These are phyloP conservation scores for Ophonus ardosiacus DNA, from an alignment of 2,888 invertebrate genomes.

Conservation along the genomic window DNA sequence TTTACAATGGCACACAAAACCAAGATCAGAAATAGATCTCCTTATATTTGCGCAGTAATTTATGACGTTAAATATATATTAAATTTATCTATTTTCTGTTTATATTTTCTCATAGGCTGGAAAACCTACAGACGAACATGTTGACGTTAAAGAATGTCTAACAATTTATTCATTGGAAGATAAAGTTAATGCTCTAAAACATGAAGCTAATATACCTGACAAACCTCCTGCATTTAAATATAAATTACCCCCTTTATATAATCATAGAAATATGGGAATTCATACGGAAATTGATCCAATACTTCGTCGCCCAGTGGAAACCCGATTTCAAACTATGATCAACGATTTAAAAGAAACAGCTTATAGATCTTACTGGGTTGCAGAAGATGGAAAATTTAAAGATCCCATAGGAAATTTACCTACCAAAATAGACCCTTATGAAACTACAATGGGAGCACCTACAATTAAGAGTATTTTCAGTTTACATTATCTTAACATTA, in stretches of 20 bases:
- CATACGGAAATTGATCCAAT: constrained; percentile 67
- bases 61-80: constrained; percentile 29
- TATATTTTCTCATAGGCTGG: constrained; percentile 70
- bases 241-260: constrained; percentile 66
- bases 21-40: constrained; percentile 64
- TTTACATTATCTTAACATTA: constrained; percentile 8
- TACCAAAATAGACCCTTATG: constrained; percentile 72
- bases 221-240: constrained; percentile 65
- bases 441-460: constrained; percentile 74
- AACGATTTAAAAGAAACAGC: constrained; percentile 76
- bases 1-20: constrained; percentile 60
- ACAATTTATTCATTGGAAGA: constrained; percentile 70
- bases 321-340: constrained; percentile 75
- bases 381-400: constrained; percentile 74
- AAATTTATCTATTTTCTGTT: background rate
- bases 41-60: constrained; percentile 67
- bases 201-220: constrained; percentile 68
- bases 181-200: constrained; percentile 71
- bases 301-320: constrained; percentile 72
- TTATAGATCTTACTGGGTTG: constrained; percentile 76
- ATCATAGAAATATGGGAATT: constrained; percentile 68
- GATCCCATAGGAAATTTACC: constrained; percentile 76
- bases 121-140: constrained; percentile 68
- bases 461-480: constrained; percentile 60
- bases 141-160: constrained; percentile 69